Percentiles rank a stretch among this genome's conserved stretches.
Conservation (phyloP, 2,113 vertebrate genomes). For the Colistium nudipinnis region DNA sequence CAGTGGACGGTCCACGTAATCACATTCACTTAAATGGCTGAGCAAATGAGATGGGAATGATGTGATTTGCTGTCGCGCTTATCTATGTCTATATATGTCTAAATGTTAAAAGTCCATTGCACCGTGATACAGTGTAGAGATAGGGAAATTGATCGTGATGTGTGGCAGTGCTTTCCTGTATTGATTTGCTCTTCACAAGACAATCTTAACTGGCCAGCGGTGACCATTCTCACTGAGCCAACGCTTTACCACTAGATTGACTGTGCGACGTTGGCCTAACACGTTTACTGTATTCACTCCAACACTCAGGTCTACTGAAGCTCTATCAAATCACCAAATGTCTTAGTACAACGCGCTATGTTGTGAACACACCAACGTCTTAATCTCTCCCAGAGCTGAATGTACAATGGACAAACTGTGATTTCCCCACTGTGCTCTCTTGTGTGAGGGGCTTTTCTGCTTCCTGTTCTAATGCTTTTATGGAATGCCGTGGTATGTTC, state of each 20-base stretch:
- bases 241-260: conserved; percentile 46
- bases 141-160: conserved; percentile 9
- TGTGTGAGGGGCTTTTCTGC: conserved; percentile 45
- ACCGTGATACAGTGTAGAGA: not conserved
- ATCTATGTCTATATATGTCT: too few relatives aligned
- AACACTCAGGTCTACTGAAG: conserved; percentile 76
- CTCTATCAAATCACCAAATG: conserved; percentile 79
- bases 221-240: conserved; percentile 36
- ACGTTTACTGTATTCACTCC: conserved; percentile 63
- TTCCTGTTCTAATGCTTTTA: conserved; percentile 46
- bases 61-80: not conserved
- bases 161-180: conserved; percentile 3
- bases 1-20: conserved; percentile 2
- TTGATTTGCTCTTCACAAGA: conserved; percentile 33
- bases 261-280: conserved; percentile 45
- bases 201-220: conserved; percentile 47
- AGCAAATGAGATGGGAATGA: conserved; percentile 13
- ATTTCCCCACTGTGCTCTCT: conserved; percentile 64
- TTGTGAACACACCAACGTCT: conserved; percentile 78
- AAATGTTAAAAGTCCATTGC: conserved; percentile 7
- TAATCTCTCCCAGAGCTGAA: conserved; percentile 78
- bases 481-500: conserved; percentile 61
- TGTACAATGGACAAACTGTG: conserved; percentile 77
- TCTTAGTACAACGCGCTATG: conserved; percentile 76
- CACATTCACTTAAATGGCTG: conserved; percentile 4